Evolutionary conservation across 2,888 invertebrate species (phyloP).

Genomic region (Tuberolachnus salignus): DNA sequence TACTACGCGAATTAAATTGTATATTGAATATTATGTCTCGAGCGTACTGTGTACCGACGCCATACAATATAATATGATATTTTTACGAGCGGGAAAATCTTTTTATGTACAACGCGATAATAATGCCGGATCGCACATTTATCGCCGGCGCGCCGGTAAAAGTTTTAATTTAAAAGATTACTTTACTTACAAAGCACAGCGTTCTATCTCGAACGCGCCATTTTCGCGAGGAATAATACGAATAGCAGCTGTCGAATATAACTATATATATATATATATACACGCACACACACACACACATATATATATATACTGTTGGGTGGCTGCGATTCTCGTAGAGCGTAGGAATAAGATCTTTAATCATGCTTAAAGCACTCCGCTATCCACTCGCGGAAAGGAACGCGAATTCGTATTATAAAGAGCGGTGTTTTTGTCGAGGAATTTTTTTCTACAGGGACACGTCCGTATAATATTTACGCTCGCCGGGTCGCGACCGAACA

Average conservation of each 20-base stretch:
- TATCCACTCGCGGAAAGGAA: neutral
- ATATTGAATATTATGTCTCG: no score
- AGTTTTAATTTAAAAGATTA: slow-evolving; percentile 7
- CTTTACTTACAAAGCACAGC: no score
- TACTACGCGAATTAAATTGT: no score
- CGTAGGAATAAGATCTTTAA: neutral
- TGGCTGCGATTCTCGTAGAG: no score
- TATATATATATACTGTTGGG: no score
- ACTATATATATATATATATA: no score
- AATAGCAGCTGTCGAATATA: no score
- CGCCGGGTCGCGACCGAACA: neutral
- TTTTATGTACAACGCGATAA: no score
- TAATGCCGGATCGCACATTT: neutral
- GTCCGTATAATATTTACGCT: neutral
- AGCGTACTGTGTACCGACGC: no score
- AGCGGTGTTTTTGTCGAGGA: neutral
- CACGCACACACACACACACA: no score
- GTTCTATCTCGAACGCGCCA: neutral
- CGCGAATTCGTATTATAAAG: neutral
- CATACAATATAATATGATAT: no score
- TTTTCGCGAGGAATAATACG: neutral
- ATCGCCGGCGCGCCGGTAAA: neutral
- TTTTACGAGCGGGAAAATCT: no score
- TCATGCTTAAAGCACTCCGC: neutral
- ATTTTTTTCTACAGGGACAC: neutral